These are phyloP conservation scores for Julus scanicus DNA, from an alignment of 2,888 invertebrate genomes.

Conservation along the genomic window DNA sequence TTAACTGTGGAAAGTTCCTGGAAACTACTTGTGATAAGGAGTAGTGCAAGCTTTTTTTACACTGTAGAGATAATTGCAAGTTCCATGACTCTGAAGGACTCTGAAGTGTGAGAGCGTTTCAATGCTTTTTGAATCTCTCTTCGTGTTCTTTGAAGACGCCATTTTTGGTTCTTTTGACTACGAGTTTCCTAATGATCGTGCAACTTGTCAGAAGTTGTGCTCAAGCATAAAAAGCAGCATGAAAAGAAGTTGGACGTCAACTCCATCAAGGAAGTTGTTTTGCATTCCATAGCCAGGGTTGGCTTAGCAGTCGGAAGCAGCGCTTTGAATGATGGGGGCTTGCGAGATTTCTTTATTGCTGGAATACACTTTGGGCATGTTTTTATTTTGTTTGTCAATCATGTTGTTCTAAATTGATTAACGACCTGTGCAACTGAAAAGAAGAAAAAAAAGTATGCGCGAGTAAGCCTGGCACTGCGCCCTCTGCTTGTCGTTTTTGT, in stretches of 20 bases:
- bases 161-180: not conserved
- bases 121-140: no score
- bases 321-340: slow-evolving; percentile 42
- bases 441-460: not conserved
- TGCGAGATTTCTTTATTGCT: slow-evolving; percentile 45
- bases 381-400: slow-evolving; percentile 44
- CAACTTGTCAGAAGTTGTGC: slow-evolving; percentile 27
- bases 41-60: no score
- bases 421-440: slow-evolving; percentile 6
- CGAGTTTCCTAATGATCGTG: not conserved
- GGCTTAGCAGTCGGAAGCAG: not conserved
- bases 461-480: not conserved
- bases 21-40: no score
- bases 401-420: slow-evolving; percentile 47
- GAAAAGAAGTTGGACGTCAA: not conserved
- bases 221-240: not conserved
- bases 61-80: no score
- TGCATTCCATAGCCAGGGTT: not conserved
- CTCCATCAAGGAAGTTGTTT: slow-evolving; percentile 7
- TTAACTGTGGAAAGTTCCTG: no score
- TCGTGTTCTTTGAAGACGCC: not conserved
- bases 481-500: not conserved
- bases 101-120: no score
- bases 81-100: no score
- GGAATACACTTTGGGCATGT: slow-evolving; percentile 50